A percentile compares a stretch with the other conserved stretches of the same genome.
Conservation (phyloP, 2,797 vertebrate genomes). For the Somateria mollissima region DNA sequence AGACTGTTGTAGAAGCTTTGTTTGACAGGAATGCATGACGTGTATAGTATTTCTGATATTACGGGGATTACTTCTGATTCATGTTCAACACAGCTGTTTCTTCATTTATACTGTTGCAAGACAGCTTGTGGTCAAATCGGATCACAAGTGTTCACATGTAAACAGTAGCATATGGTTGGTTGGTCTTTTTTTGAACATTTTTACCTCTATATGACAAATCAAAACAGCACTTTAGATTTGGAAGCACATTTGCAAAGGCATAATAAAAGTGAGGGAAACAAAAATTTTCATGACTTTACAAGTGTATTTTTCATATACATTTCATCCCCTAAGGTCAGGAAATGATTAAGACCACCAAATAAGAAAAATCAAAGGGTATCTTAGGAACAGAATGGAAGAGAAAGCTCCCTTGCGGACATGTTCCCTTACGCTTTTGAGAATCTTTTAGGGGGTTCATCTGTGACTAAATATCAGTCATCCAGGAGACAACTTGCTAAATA, state of each 20-base stretch:
- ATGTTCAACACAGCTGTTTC: constrained; percentile 68
- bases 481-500: background rate
- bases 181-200: constrained; percentile 34
- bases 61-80: constrained; percentile 66
- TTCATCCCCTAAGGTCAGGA: background rate
- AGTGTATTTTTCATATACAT: background rate
- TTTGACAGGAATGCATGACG: constrained; percentile 33
- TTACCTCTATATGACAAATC: background rate
- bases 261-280: background rate
- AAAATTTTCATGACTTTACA: background rate
- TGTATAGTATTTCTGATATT: constrained; percentile 57
- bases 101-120: constrained; percentile 64
- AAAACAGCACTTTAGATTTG: background rate
- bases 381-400: background rate
- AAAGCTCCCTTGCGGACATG: background rate
- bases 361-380: background rate
- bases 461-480: background rate
- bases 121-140: constrained; percentile 45
- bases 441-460: background rate
- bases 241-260: background rate
- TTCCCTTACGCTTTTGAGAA: background rate
- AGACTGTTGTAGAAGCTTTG: constrained; percentile 48
- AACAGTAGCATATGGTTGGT: constrained; percentile 43
- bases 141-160: constrained; percentile 62
- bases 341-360: background rate